Conservation (phyloP, 2,113 vertebrate genomes). For the Tringa solitaria region DNA sequence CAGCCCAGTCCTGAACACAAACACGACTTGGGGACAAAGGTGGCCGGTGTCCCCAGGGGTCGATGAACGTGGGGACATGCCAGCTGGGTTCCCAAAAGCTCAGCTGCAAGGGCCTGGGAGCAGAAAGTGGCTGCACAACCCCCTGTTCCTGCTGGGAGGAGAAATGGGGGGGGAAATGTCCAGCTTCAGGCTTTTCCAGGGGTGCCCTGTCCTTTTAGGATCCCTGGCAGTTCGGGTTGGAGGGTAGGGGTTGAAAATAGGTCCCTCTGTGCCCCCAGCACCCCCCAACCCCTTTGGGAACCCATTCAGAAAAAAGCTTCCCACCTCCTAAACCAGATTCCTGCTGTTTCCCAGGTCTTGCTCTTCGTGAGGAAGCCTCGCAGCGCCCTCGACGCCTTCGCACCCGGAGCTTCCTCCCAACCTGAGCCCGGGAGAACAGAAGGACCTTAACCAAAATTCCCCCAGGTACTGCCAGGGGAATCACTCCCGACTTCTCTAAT, state of each 20-base stretch:
- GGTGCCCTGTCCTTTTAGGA: background rate
- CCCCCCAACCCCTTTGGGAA: background rate
- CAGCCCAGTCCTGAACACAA: background rate
- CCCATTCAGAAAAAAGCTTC: background rate
- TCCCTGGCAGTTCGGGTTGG: too few species aligned
- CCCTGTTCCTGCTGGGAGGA: background rate
- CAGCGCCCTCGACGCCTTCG: background rate
- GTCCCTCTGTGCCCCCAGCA: background rate
- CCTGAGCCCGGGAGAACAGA: background rate
- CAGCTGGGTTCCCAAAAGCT: background rate
- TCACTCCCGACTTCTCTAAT: accelerated
- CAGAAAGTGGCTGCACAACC: background rate
- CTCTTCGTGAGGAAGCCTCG: background rate
- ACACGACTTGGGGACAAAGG: accelerated
- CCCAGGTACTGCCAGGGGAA: background rate
- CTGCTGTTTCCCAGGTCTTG: background rate
- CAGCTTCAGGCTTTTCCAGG: background rate
- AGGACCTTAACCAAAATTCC: background rate
- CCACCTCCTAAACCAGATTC: background rate
- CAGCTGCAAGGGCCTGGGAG: background rate
- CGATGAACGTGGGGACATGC: accelerated
- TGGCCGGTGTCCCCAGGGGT: background rate
- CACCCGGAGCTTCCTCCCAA: accelerated
- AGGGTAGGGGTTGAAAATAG: background rate
- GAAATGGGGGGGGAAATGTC: background rate